Conservation (phyloP, 2,888 invertebrate species). For the Meiosimyza decipiens region DNA sequence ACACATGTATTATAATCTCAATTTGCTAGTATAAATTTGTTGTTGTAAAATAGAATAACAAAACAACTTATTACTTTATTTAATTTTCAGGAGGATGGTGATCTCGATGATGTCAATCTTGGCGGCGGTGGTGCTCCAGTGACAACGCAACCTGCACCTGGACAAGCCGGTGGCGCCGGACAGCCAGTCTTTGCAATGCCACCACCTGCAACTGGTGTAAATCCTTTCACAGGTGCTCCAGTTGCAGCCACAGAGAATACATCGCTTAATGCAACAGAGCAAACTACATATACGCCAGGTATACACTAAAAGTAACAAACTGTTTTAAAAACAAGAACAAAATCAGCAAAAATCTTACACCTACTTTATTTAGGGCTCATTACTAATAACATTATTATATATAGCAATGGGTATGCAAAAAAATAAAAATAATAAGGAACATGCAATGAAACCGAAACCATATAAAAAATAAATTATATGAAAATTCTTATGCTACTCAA, state of each 20-base stretch:
- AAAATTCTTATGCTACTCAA: slow-evolving; percentile 12
- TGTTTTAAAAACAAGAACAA: slow-evolving; percentile 5
- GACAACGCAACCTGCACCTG: slow-evolving; percentile 59
- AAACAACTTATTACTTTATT: slow-evolving; percentile 1
- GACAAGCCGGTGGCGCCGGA: slow-evolving; percentile 55
- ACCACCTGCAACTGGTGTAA: slow-evolving; percentile 62
- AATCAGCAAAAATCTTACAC: slow-evolving; percentile 14
- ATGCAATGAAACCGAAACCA: slow-evolving; percentile 20
- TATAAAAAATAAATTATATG: slow-evolving; percentile 33
- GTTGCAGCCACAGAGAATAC: slow-evolving; percentile 65
- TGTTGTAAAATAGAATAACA: background rate
- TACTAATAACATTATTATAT: slow-evolving; percentile 24
- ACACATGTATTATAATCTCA: background rate
- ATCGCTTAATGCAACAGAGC: slow-evolving; percentile 66
- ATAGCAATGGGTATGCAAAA: slow-evolving; percentile 18
- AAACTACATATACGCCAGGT: slow-evolving; percentile 68
- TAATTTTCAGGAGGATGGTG: slow-evolving; percentile 63
- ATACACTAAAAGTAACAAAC: slow-evolving; percentile 55
- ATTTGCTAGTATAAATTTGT: background rate
- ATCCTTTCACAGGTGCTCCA: slow-evolving; percentile 65
- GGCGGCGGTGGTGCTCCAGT: slow-evolving; percentile 56
- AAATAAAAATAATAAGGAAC: background rate
- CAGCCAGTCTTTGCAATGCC: slow-evolving; percentile 66
- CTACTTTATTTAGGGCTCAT: slow-evolving; percentile 34
- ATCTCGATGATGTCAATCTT: slow-evolving; percentile 64